Base-by-base conservation (phyloP, 92 coral and sea anemone species). In the Palythoa heliodiscus region DNA sequence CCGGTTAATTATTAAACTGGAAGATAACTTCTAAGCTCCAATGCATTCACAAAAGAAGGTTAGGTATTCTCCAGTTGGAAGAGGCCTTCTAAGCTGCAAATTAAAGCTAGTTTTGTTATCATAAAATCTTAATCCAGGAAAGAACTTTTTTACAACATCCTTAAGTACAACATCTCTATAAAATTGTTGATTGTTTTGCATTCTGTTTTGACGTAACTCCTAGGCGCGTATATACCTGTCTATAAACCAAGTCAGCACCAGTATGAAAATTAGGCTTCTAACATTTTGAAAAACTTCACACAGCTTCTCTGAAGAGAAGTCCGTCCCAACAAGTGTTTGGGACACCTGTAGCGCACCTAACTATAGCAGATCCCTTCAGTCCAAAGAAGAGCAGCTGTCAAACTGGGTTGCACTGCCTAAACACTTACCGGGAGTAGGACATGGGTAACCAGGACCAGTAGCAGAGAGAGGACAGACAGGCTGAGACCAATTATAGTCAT, bases 401-500 rank as follows among this genome's bases (percentile, higher is more conserved):
- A 14, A 7, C 17, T 38, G 57, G 53, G n/a, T 2, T 11, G 3
- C 16, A 55, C 12, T 12, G 48, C 7, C 53, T 25, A 24, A 25
- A 29, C 68, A 77, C 82, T 53, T 11, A 77, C 82, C 70, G 82
- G 83, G 55, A 93, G 89, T 25, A 92, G 78, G 85, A 82, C 82
- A 76, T 95, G 97, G 52, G 91, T 84, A 79, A 91, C 19, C 23
- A 95, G 88, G 11, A 95, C 92, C 40, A 92, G 89, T 19, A 79
- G 23, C 6, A 95, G 91, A 10, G 89, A 58, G 55, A 88, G 23
- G 24, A 95, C 75, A 12, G 98, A 95, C 20, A 95, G 60, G 2
- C 93, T 74, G 54, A 95, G 86, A 23, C 95, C 95, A 43, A 89
- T 78, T 17, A 89, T 75, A 2, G 98, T 95, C 81, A 90, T 83